Percentiles rank a stretch among this genome's conserved stretches.
Evolutionary conservation across 1,140 invertebrate species (phyloP).

Genomic region (Paramacrobiotus metropolitanus): DNA sequence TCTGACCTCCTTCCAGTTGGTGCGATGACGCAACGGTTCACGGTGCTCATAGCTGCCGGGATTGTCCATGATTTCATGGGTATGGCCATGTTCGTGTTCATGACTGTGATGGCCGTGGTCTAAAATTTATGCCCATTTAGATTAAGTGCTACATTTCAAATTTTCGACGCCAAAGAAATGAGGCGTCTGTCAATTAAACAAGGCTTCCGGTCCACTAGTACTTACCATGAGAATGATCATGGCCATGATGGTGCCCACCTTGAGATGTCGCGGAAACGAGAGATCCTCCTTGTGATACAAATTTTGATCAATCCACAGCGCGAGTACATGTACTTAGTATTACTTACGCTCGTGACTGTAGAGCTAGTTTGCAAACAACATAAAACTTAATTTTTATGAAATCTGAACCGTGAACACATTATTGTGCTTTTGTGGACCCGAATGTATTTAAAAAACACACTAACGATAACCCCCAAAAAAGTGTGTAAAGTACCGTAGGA

Average conservation of each 20-base stretch:
- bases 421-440: too few relatives aligned
- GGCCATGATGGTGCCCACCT: not conserved
- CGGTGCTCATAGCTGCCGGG: constrained; percentile 17
- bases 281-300: not conserved
- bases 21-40: constrained; percentile 16
- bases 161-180: not conserved
- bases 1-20: constrained; percentile 18
- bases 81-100: constrained; percentile 19
- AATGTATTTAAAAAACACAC: too few relatives aligned
- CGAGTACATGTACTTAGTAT: too few relatives aligned
- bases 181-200: not conserved
- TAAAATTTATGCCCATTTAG: too few relatives aligned
- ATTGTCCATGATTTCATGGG: constrained; percentile 19
- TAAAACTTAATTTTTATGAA: too few relatives aligned
- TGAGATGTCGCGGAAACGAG: not conserved
- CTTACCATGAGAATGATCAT: not conserved
- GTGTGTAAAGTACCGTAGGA: too few relatives aligned
- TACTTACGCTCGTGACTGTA: too few relatives aligned
- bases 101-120: constrained; percentile 10
- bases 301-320: too few relatives aligned
- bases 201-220: not conserved
- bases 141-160: not conserved
- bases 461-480: too few relatives aligned
- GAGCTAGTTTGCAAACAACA: too few relatives aligned
- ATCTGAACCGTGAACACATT: too few relatives aligned